phyloP scores from a whole-genome alignment of 1,140 invertebrate genomes.

The Steinernema feltiae region DNA sequence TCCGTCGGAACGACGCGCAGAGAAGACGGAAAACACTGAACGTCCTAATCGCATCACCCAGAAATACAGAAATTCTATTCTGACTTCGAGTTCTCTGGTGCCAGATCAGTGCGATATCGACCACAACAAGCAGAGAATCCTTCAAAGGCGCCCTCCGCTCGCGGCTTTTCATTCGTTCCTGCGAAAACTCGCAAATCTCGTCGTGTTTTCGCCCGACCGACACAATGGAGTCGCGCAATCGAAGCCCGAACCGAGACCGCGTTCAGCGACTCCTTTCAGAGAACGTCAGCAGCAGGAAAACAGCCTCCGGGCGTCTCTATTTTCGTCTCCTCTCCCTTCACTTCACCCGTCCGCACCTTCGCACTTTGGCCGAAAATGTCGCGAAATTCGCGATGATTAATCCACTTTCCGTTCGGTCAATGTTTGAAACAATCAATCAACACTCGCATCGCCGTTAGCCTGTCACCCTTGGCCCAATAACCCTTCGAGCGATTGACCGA shows the following conservation, averaged over 20 bases:
- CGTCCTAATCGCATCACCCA: no score
- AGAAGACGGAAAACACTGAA: no score
- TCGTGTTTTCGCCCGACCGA: background rate
- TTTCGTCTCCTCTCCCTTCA: no score
- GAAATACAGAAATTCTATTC: no score
- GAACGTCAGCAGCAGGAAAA: background rate
- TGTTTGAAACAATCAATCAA: constrained; percentile 11
- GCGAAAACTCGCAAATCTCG: no score
- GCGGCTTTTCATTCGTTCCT: no score
- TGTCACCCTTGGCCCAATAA: background rate
- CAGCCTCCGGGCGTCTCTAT: background rate
- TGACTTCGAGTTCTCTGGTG: no score
- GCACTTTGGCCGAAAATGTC: background rate
- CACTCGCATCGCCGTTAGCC: background rate
- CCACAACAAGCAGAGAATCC: no score
- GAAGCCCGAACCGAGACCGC: background rate
- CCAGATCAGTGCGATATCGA: no score
- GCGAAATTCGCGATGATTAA: background rate
- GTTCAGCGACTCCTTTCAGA: background rate
- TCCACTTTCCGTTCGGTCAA: background rate
- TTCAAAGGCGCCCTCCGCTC: no score
- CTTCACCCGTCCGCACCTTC: no score
- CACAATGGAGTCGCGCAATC: background rate
- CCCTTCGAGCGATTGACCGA: background rate
- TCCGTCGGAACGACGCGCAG: no score